These are phyloP conservation scores for Linnaemya tessellans DNA, from an alignment of 2,888 invertebrate species.

Conservation along the genomic window DNA sequence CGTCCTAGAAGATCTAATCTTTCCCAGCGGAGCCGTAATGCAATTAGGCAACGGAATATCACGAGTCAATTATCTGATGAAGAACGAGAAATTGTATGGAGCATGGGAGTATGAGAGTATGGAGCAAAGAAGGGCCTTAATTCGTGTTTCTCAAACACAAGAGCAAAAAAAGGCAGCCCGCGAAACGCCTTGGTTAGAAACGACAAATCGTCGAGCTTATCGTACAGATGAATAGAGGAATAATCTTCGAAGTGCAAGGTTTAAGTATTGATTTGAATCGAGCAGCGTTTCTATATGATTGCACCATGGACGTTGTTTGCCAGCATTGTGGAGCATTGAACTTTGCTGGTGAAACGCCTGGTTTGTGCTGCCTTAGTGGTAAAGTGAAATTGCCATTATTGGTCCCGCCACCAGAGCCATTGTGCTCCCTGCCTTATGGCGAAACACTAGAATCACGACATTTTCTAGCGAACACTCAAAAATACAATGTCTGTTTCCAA, in stretches of 20 bases:
- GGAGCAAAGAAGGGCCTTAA: too few species aligned
- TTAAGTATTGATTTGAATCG: constrained; percentile 68
- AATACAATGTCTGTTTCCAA: not conserved
- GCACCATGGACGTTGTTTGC: constrained; percentile 43
- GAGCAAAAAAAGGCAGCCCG: constrained; percentile 5
- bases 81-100: too few species aligned
- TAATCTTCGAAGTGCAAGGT: constrained; percentile 36
- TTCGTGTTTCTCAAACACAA: too few species aligned
- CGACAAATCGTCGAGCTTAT: constrained; percentile 33
- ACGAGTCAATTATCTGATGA: too few species aligned
- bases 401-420: not conserved
- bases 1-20: too few species aligned
- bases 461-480: too few species aligned
- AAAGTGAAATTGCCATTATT: constrained; percentile 3
- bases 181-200: constrained; percentile 54
- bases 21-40: too few species aligned
- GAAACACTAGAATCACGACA: not conserved
- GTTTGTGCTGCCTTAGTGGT: not conserved
- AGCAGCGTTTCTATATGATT: constrained; percentile 68
- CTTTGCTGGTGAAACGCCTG: not conserved
- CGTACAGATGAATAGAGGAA: not conserved
- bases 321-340: constrained; percentile 7
- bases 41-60: too few species aligned
- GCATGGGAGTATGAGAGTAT: too few species aligned
- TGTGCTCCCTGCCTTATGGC: not conserved